Base-by-base conservation (phyloP, 2,888 invertebrate species). In the Pachycephus smyrnensis region DNA sequence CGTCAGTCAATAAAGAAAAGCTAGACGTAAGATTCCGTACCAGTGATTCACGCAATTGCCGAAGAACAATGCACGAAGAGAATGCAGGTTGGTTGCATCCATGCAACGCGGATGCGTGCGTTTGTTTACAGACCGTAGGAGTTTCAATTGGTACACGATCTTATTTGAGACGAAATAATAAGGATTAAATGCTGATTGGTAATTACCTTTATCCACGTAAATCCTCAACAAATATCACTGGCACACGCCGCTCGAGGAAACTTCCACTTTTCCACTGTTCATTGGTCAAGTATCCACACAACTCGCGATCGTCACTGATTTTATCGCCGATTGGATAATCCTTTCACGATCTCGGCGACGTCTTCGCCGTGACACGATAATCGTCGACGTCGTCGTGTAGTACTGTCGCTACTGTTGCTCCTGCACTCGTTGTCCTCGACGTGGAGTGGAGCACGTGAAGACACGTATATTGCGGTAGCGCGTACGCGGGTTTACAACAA, bases 181-280 rank as follows among this genome's bases (percentile, higher is more conserved):
- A 55, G 23, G 55, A 23, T 23, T 23, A 23, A 55, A 9, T 23
- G 55, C 23, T 23, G 9, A 1, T 55, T 55, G 55, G 40, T 4
- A 78, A 73, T 78, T 78, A 78, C 78, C 78, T 78, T 37, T 36
- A 32, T 33, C 55, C 73, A 37, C 68, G 55, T 78, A 78, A 73
- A 78, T 78, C 78, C 78, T 78, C 73, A 40, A 71, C 74, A 32
- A 35, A 73, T 71, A 76, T 78, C 75, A 78, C 78, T 78, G 78
- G 71, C 78, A 78, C 75, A 73, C 35, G 73, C 69, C 36, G 35
- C 76, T 23, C 23, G 30, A 36, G 68, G 71, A 71, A 84, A 82
- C 83, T 79, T 80, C 82, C 84, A 84, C 84, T 84, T 78, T 82
- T 81, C 83, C 80, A 84, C 80, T 80, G 84, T 84, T 83, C 84